Base-by-base conservation (phyloP, 1,140 invertebrate genomes). In the Aphelenchoides avenae region DNA sequence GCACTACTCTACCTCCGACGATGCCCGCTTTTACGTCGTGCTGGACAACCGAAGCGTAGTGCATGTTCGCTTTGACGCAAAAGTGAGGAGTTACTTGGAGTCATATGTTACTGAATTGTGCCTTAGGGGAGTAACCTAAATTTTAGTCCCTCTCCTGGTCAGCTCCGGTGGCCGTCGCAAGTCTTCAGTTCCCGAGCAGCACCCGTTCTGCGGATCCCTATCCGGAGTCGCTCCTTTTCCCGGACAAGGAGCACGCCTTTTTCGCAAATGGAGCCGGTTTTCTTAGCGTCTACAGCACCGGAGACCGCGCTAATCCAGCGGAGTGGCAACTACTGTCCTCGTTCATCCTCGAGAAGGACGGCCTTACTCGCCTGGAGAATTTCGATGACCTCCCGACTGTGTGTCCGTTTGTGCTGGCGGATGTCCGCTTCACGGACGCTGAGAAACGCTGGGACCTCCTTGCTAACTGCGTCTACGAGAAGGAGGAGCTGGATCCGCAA, bases 361-460 rank as follows among this genome's bases (percentile, higher is more conserved):
- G 34, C 34, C 18, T 11, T 36, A 11, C 11, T n/a, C 34, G 11
- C 34, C 11, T 36, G 11, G n/a, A 36, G 34, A 11, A n/a, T 13
- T 15, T 50, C 39, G 42, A 44, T 15, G 13, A 15, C 13, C 18
- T 6, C 18, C 44, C n/a, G 9, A 56, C 11, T 20, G 51, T 18
- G 24, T 13, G 51, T 15, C 49, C 50, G 24, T 52, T 52, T 56
- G 9, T 54, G 11, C 44, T 52, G 29, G 13, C 56, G 1, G 50
- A 52, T 56, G 13, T 11, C 24, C 44, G 50, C n/a, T 52, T n/a
- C 44, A 51, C 51, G 30, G 50, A 52, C n/a, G n/a, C n/a, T n/a
- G n/a, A 52, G 13, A 52, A 13, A 13, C 48, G 33, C 11, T 26
- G 51, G 46, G 18, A 42, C 11, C 20, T 50, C 53, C 15, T 52